These are phyloP conservation scores for Pipistrellus kuhlii DNA, from an alignment of 2,797 vertebrate genomes.

Conservation along the genomic window DNA sequence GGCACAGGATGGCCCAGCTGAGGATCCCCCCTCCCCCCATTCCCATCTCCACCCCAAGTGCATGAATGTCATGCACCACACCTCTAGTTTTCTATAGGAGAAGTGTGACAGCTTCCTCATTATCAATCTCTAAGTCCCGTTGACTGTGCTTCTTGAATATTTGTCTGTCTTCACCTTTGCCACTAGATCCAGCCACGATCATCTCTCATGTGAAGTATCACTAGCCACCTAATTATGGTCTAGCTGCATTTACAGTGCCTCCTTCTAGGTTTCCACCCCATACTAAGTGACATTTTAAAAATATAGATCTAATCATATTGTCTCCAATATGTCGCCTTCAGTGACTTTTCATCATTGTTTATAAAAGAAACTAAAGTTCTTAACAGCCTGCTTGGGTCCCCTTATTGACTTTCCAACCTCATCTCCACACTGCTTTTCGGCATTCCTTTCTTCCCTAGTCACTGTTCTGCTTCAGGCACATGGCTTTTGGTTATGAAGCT, in stretches of 20 bases:
- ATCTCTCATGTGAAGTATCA: not conserved
- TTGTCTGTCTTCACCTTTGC: not conserved
- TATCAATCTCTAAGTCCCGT: not conserved
- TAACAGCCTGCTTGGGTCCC: not conserved
- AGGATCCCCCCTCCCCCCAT: no score
- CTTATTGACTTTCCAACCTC: not conserved
- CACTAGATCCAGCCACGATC: not conserved
- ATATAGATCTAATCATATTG: not conserved
- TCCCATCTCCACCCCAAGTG: no score
- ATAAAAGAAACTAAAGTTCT: not conserved
- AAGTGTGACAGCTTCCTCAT: conserved; percentile 25
- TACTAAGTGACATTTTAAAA: not conserved
- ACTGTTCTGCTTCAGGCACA: not conserved
- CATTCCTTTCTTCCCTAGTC: not conserved
- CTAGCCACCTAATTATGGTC: not conserved
- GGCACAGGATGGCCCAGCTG: no score
- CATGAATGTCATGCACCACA: no score
- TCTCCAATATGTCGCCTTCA: conserved; percentile 11
- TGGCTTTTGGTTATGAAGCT: conserved; percentile 23
- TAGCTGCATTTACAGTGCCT: not conserved
- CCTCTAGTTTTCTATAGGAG: not conserved
- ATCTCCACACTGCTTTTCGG: not conserved
- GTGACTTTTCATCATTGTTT: conserved; percentile 35
- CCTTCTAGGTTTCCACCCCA: not conserved
- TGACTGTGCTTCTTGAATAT: conserved; percentile 15